Conservation (phyloP, 2,888 invertebrate genomes). For the Hololepta plana region DNA sequence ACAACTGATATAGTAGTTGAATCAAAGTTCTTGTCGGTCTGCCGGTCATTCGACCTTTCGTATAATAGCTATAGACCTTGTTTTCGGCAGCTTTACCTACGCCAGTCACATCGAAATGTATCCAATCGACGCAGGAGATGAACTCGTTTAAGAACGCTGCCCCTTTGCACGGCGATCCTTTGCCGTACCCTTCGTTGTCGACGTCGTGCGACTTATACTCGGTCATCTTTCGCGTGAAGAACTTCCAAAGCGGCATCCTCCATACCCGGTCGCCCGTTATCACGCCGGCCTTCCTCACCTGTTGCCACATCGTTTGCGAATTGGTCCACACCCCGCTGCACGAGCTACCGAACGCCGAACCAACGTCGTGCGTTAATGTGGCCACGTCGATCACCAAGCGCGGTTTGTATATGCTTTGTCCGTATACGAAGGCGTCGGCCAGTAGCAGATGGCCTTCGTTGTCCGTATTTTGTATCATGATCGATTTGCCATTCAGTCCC, state of each 20-base stretch:
- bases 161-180: conserved; percentile 22
- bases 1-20: conserved; percentile 27
- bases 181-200: conserved; percentile 23
- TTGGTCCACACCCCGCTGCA: conserved; percentile 37
- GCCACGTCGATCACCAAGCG: conserved; percentile 49
- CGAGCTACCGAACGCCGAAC: conserved; percentile 32
- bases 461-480: conserved; percentile 41
- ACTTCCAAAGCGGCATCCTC: conserved; percentile 40
- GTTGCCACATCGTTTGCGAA: conserved; percentile 31
- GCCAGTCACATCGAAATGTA: conserved; percentile 41
- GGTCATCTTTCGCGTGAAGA: conserved; percentile 30
- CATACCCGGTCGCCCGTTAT: conserved; percentile 42
- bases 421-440: conserved; percentile 23
- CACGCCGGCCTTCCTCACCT: conserved; percentile 31
- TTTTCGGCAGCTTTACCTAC: conserved; percentile 16
- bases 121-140: conserved; percentile 35
- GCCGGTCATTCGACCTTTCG: conserved; percentile 32
- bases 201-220: conserved; percentile 22
- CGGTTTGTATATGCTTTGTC: conserved; percentile 33
- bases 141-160: conserved; percentile 33
- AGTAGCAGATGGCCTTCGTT: conserved; percentile 30
- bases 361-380: conserved; percentile 41
- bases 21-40: conserved; percentile 31
- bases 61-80: conserved; percentile 27
- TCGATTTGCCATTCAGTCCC: conserved; percentile 38